Conservation (phyloP, 64 coral and sea anemone genomes). For the Acropora tenuis region DNA sequence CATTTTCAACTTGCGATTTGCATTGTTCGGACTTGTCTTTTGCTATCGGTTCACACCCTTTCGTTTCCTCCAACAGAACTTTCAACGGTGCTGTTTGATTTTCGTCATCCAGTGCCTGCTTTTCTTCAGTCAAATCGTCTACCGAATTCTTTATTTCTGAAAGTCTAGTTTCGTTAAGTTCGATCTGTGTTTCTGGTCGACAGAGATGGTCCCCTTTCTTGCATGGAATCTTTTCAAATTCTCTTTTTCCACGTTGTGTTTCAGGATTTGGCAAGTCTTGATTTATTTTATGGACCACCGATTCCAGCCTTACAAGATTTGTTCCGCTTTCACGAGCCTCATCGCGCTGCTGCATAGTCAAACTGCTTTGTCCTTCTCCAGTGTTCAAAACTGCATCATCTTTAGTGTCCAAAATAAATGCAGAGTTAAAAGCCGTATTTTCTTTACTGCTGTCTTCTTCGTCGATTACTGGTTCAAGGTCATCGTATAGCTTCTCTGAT, state of each 20-base stretch:
- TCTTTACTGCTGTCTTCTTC: not conserved
- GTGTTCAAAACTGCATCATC: not conserved
- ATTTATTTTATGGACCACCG: not conserved
- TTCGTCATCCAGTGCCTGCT: not conserved
- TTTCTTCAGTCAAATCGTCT: not conserved
- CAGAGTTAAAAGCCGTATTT: not conserved
- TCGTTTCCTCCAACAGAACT: not conserved
- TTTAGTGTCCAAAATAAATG: constrained; percentile 24
- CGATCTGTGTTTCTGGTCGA: not conserved
- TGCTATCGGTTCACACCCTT: not conserved
- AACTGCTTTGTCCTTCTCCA: not conserved
- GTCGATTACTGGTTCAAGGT: not conserved
- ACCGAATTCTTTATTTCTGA: not conserved
- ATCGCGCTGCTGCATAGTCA: not conserved
- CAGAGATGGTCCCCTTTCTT: constrained; percentile 15
- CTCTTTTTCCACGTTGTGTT: not conserved
- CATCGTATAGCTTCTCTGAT: not conserved
- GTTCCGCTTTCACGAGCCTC: too few species aligned
- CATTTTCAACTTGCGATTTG: not conserved
- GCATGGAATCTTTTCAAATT: constrained; percentile 2
- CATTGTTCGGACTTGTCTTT: not conserved
- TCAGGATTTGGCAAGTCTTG: not conserved
- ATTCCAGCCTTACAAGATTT: not conserved
- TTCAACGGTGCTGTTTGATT: not conserved
- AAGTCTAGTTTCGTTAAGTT: not conserved